phyloP scores from a whole-genome alignment of 64 coral and sea anemone species.

The Stichodactyla helianthus region DNA sequence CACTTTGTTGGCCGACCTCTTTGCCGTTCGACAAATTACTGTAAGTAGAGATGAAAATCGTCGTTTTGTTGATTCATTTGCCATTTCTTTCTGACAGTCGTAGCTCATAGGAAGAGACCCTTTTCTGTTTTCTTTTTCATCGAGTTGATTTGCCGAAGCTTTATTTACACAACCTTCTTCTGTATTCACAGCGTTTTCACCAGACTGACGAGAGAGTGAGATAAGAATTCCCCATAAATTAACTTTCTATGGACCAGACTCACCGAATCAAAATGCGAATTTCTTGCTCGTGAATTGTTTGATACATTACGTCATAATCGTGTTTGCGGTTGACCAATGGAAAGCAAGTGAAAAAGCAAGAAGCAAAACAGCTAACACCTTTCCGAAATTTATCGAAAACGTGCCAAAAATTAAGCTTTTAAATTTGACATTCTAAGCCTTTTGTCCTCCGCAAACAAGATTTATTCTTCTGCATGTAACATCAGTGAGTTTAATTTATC shows the following conservation, averaged over 20 bases:
- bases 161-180: neutral
- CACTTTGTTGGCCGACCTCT: constrained; percentile 78
- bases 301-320: neutral
- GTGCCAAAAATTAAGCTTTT: neutral
- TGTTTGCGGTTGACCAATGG: constrained; percentile 7
- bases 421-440: neutral
- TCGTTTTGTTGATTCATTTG: constrained; percentile 15
- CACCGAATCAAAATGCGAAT: neutral
- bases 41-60: constrained; percentile 62
- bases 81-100: constrained; percentile 20
- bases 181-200: neutral
- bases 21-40: constrained; percentile 81
- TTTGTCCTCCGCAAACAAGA: neutral
- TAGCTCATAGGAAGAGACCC: neutral
- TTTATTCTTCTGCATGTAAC: neutral
- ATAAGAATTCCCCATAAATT: neutral
- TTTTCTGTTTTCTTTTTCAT: neutral
- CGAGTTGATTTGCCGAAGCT: neutral
- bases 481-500: neutral
- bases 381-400: neutral
- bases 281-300: neutral
- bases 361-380: neutral
- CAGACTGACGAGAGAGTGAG: neutral
- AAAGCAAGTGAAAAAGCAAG: neutral
- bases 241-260: neutral